Conservation (phyloP, 2,888 invertebrate species). For the Amphipoea oculea region DNA sequence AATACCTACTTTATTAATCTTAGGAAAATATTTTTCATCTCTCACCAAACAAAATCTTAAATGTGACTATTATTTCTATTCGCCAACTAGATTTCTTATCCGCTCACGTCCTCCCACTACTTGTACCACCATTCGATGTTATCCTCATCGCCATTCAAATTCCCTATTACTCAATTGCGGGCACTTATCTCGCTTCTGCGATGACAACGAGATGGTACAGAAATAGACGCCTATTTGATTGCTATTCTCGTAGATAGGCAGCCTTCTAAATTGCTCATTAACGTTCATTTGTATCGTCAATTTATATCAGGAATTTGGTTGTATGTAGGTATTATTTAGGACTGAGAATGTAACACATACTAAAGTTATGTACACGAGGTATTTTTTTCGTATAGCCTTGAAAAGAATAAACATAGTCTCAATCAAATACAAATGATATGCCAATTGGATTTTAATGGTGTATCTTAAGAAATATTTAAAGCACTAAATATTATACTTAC, state of each 20-base stretch:
- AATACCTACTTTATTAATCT: not conserved
- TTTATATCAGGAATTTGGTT: conserved; percentile 52
- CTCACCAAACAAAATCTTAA: not conserved
- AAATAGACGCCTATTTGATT: conserved; percentile 75
- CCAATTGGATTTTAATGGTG: not conserved
- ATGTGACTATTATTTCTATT: not conserved
- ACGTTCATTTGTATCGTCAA: conserved; percentile 50
- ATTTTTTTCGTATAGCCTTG: not conserved
- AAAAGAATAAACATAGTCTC: not conserved
- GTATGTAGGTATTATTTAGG: not conserved
- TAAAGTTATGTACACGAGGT: not conserved
- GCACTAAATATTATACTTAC: not conserved
- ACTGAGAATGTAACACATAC: not conserved
- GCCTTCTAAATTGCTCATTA: conserved; percentile 59
- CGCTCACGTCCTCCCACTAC: conserved; percentile 45
- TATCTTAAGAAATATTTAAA: not conserved
- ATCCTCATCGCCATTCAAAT: conserved; percentile 82
- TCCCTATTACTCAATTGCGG: conserved; percentile 88
- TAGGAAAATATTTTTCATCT: not conserved
- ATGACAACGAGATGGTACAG: conserved; percentile 79
- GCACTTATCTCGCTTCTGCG: conserved; percentile 81
- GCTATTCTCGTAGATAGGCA: conserved; percentile 54
- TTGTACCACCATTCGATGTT: conserved; percentile 72
- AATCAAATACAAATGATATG: not conserved
- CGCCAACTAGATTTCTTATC: not conserved